Evolutionary conservation across 2,797 vertebrate species (phyloP), one percentile per base, ranked within the genome.

Genomic region (Rhinophrynus dorsalis): DNA sequence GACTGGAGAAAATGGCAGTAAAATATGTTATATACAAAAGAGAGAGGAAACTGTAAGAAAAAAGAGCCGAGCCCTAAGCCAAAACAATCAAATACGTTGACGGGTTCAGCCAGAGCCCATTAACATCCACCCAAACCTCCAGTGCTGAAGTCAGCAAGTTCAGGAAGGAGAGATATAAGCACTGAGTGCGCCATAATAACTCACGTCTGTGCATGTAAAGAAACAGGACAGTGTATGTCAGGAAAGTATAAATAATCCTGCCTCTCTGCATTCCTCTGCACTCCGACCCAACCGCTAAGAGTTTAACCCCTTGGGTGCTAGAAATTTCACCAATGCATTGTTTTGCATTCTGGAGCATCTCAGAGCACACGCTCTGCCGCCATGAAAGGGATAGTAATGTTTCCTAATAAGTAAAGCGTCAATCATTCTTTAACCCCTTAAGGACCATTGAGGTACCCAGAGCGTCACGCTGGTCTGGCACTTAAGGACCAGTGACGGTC

Each of bases 91-190:
- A 33, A 51, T 32, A 37, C 24, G 40, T 37, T 2, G 55, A 20
- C 15, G 47, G 32, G 66, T 68, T 68, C 66, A 68, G 56, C 55
- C 55, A 68, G 55, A 68, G 32, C 66, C 23, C 45, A 32, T 68
- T 68, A 30, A 48, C 13, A 11, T 17, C 24, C 44, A 15, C 32
- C 17, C 45, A 30, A 27, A 21, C 23, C 55, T 15, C 15, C 44
- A 17, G 3, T 42, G 56, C 66, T 68, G 66, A 68, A 51, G 56
- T 68, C 38, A 59, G 66, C 64, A 67, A 50, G 30, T 30, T 40
- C 29, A 27, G 32, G 23, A 54, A 54, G n/a, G 56, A 6, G 38
- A 59, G 35, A 42, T 15, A 42, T 6, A 21, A 50, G 44, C 30
- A 18, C 10, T 24, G 30, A 54, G 3, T 12, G 2, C 2, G 12